Base-by-base conservation (phyloP, 2,113 vertebrate genomes). In the Alexandromys fortis region DNA sequence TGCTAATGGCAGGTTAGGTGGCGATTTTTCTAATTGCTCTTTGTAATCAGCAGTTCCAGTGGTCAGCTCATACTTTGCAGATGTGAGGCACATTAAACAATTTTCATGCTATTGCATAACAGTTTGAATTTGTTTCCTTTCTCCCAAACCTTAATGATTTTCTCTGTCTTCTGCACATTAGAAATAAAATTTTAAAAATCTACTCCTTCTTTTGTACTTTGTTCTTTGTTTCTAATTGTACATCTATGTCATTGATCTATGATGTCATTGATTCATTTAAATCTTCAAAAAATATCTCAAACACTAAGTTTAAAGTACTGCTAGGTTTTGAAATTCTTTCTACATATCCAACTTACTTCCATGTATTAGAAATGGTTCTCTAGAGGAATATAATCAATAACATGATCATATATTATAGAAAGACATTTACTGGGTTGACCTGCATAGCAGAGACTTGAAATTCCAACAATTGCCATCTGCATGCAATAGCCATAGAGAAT, bases 1-100 rank as follows among this genome's bases (percentile, higher is more conserved):
- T 33, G 81, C 38, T 63, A 68, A 30, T 49, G 17, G 76, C 92
- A 77, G 67, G 35, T 35, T 86, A 91, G 90, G 92, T 92, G 55
- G 55, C 86, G 81, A 91, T 55, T 42, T 63, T 45, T 86, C 90
- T 92, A 97, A 91, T 92, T 90, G 73, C n/a, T n/a, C 67, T 79
- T 75, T 72, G 35, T 93, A 68, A 93, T 58, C 55, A 52, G 72
- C 8, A 92, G n/a, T 58, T 58, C 58, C 30, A 91, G n/a, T 22
- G 86, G 76, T 91, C 49, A 49, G 58, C 45, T 82, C 93, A 35
- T 42, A 63, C 45, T 73, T 77, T 81, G 35, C 38, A 92, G 49
- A 35, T 70, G 52, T 83, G 52, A 95, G 61, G 45, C 24, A 9
- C 19, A 58, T 55, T 63, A 89, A 73, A 77, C 4, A 82, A 70